Conservation (phyloP, 1,140 invertebrate species). For the Zeugodacus cucurbitae region DNA sequence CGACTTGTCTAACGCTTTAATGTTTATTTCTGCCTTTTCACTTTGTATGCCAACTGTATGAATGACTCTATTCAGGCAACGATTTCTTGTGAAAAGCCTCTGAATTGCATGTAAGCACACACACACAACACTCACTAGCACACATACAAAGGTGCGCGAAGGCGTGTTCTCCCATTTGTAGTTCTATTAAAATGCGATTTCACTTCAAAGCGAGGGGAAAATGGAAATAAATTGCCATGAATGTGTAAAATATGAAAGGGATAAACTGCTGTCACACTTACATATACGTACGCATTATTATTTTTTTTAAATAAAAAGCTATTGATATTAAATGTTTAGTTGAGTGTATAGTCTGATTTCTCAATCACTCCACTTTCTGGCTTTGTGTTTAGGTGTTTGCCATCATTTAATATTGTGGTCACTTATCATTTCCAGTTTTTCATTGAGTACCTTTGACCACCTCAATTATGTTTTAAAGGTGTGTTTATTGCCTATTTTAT, state of each 20-base stretch:
- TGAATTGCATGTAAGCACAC: not conserved
- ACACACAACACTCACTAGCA: no score
- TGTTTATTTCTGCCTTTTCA: not conserved
- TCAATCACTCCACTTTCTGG: not conserved
- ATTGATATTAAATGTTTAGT: not conserved
- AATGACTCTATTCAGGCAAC: constrained; percentile 10
- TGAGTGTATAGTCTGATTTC: not conserved
- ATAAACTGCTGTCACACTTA: no score
- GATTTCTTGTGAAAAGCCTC: not conserved
- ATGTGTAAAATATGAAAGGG: constrained; percentile 15
- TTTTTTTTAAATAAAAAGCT: no score
- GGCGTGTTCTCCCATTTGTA: not conserved
- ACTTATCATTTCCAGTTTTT: not conserved
- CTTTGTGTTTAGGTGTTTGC: not conserved
- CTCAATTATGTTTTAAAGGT: not conserved
- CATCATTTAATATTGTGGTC: not conserved
- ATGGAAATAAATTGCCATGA: not conserved
- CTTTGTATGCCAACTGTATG: not conserved
- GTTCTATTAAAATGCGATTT: not conserved
- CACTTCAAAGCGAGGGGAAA: not conserved
- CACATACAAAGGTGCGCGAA: not conserved
- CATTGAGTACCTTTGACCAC: not conserved
- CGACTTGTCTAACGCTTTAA: not conserved
- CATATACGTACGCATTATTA: no score
- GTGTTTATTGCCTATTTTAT: not conserved